phyloP scores from a whole-genome alignment of 2,113 vertebrate genomes.

The Asarcornis scutulata region DNA sequence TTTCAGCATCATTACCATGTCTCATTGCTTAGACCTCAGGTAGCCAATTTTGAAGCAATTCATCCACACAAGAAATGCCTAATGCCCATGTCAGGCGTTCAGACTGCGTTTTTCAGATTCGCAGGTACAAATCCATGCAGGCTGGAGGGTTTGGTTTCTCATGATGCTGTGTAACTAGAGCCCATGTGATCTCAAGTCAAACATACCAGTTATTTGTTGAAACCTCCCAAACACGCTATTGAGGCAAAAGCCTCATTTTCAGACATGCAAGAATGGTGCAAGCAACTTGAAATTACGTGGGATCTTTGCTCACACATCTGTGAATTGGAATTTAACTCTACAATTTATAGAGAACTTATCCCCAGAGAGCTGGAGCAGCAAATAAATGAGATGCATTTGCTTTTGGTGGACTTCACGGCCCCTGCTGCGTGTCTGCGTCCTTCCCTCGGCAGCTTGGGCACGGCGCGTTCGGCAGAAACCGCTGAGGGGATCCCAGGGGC shows the following conservation, averaged over 20 bases:
- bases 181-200: neutral
- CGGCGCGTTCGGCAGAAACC: neutral
- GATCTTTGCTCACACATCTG: neutral
- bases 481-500: fast-evolving
- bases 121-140: neutral
- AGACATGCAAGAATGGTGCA: neutral
- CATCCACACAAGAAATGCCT: neutral
- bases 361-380: neutral
- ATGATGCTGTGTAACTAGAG: neutral
- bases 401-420: neutral
- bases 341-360: neutral
- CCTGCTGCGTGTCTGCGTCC: fast-evolving
- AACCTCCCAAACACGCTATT: neutral
- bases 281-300: neutral
- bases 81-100: neutral
- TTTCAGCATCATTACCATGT: conserved; percentile 58
- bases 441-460: neutral
- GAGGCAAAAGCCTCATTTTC: neutral
- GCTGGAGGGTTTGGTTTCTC: neutral
- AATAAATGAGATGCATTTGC: neutral
- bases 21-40: conserved; percentile 60
- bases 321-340: neutral
- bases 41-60: conserved; percentile 63
- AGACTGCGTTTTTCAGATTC: neutral
- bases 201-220: neutral